Conservation (phyloP, 2,888 invertebrate genomes). For the Zaprionus lineosus region DNA sequence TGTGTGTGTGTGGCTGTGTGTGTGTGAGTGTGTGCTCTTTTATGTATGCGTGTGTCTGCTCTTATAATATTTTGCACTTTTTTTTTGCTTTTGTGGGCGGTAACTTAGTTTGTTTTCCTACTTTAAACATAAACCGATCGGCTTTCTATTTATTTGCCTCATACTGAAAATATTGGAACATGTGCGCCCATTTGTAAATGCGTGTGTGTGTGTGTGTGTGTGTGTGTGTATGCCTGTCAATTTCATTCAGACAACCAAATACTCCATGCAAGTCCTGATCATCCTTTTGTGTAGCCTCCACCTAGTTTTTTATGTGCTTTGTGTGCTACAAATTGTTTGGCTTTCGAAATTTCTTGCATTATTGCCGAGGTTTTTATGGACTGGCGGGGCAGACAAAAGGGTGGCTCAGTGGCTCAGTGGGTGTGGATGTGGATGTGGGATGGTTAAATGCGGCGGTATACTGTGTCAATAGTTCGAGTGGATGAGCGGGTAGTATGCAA, state of each 20-base stretch:
- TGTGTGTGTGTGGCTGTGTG: conserved; percentile 11
- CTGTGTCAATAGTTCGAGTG: no score
- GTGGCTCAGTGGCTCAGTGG: no score
- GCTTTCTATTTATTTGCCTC: conserved; percentile 51
- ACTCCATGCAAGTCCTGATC: conserved; percentile 23
- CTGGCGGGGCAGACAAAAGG: no score
- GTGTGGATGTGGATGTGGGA: not conserved
- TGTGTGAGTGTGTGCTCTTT: conserved; percentile 3
- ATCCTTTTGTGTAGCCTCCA: conserved; percentile 20
- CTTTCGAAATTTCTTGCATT: conserved; percentile 67
- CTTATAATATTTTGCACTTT: conserved; percentile 46
- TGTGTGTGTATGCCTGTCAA: conserved; percentile 27
- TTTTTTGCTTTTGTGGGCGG: conserved; percentile 1
- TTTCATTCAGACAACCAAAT: conserved; percentile 14
- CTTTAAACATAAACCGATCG: conserved; percentile 71
- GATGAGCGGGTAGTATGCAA: conserved; percentile 13
- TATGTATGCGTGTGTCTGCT: conserved; percentile 16
- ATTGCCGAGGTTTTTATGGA: conserved; percentile 71
- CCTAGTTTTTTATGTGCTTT: conserved; percentile 54
- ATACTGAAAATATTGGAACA: conserved; percentile 32
- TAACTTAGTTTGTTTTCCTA: conserved; percentile 50
- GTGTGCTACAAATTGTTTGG: conserved; percentile 74
- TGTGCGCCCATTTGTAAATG: conserved; percentile 33
- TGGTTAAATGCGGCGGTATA: no score
- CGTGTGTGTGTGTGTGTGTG: conserved; percentile 4